Base-by-base conservation (phyloP, 2,888 invertebrate genomes). In the Eremobia ochroleuca region DNA sequence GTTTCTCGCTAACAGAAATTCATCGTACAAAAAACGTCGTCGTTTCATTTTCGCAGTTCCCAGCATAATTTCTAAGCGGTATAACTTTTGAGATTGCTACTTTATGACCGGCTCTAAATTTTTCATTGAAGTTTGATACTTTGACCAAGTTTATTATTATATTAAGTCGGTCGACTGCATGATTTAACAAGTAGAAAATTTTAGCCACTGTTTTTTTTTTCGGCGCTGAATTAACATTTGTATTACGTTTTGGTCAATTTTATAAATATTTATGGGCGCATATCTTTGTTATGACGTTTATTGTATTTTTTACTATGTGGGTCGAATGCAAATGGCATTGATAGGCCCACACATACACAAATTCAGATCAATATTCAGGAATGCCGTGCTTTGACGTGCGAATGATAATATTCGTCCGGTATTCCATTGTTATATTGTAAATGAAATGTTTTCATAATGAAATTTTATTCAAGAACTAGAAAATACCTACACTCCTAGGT, bases 101-200 rank as follows among this genome's bases (percentile, higher is more conserved):
- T 88, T 89, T 89, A 87, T 89, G 89, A 84, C 82, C 77, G 73
- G 76, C 77, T 83, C 83, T 89, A 88, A 89, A 90, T 89, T 89
- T 89, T 89, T 89, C 88, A 89, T 88, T 89, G 89, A 89, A 90
- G 88, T 89, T 89, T 89, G 85, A 88, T 88, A 88, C 89, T 89
- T 89, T 88, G 83, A 87, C 82, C 73, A 83, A 88, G 79, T 86
- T 85, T 86, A 88, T 90, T 89, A 89, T 89, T 89, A 81, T 82
- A 86, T 86, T 84, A 86, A 87, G 81, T 85, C 73, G 69, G 70
- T 77, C 73, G 79, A 83, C 83, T 83, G 80, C 81, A 87, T 89
- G 85, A 85, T 87, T 88, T 85, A 85, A 83, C 83, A 86, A 87
- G 77, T 79, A 31, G 75, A 72, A 69, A 81, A 66, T 75, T 83